Evolutionary conservation across 1,140 invertebrate species (phyloP), one percentile per base, ranked within the genome.

Genomic region (Drosophila pallidifrons): DNA sequence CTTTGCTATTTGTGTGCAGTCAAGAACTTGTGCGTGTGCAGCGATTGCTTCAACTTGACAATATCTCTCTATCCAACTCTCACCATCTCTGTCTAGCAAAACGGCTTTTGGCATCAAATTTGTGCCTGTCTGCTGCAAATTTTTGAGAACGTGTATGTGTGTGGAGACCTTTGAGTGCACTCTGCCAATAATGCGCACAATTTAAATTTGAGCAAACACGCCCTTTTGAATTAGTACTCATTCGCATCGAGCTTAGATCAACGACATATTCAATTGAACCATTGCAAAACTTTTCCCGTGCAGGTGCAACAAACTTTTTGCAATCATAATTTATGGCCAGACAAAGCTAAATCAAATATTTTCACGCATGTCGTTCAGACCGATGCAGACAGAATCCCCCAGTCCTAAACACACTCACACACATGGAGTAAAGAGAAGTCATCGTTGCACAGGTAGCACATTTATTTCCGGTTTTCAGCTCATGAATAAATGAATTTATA

Each of bases 401-500:
- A 64, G 35, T 25, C 16, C 54, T 69, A 64, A 64, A 59, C 28
- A 65, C 66, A 54, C 43, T 51, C 45, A 61, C 35, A 55, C 43
- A 58, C 38, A 55, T 28, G 7, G 20, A 25, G 20, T 3, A 32
- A 3, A 73, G 15, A 13, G 8, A 11, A 1, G 20, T 52, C 11
- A 8, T 32, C 30, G 59, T 8, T 49, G 52, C 81, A 75, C 35
- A 77, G 72, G 73, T 74, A 64, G 72, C 75, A 79, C 71, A 74
- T 90, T 90, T 81, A 88, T 88, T 88, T 88, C 85, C 81, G 77
- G 75, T 74, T 81, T 89, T 43, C 51, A 79, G 71, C 85, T 89
- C 85, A 88, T 88, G 85, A 88, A 88, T 88, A 88, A 89, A 88
- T 88, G 85, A 81, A 88, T 90, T 88, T 88, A 89, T 89, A 88